Evolutionary conservation across 2,888 invertebrate genomes (phyloP), one percentile per base, ranked within the genome.

Genomic region (Tricholauxania praeusta): DNA sequence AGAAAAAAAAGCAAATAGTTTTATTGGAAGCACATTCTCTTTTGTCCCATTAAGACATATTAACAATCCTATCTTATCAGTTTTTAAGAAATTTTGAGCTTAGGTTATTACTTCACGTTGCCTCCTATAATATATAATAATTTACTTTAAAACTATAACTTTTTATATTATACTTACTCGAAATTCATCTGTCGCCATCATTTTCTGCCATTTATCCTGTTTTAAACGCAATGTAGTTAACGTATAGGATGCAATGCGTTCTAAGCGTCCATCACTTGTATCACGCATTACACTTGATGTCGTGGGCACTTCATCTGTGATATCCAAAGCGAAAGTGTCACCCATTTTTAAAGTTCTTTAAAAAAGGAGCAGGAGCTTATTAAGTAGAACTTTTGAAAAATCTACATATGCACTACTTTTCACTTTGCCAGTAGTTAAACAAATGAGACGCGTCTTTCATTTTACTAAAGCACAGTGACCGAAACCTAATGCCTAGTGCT

Each of bases 121-220:
- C n/a, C n/a, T n/a, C n/a, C n/a, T n/a, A n/a, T n/a, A n/a, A n/a
- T n/a, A n/a, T n/a, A n/a, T n/a, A n/a, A n/a, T n/a, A n/a, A n/a
- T n/a, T n/a, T n/a, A n/a, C n/a, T n/a, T n/a, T n/a, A n/a, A n/a
- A n/a, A 15, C 12, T 14, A 4, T 14, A 48, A 49, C 4, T 12
- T 4, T 51, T 28, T 32, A 2, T 62, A n/a, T 39, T 83, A 86
- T 87, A 93, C 93, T 89, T 90, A 91, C 80, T 90, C 91, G 83
- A 72, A 83, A 80, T 75, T 94, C 94, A 63, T 93, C 91, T 67
- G 86, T 89, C 57, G 89, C 88, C 77, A 95, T 92, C 91, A 97
- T 93, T 88, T 95, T 96, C 65, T 89, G 85, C 96, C 96, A 98
- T 89, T 93, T 95, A 76, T 97, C 97, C 72, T 91, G 88, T 88